Conservation (phyloP, 1,140 invertebrate genomes). For the Argopecten irradians region DNA sequence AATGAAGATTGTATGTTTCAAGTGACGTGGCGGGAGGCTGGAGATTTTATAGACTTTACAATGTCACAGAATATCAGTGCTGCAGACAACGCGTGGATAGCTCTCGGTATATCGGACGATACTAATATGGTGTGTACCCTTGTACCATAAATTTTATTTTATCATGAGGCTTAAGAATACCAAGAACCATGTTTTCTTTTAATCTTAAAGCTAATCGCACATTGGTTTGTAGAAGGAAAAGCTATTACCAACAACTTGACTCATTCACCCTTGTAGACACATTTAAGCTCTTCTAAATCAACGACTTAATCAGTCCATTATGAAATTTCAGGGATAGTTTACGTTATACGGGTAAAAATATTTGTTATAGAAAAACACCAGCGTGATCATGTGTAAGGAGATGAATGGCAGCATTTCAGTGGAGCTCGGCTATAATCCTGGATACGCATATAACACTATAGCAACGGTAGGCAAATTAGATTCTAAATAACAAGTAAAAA, state of each 20-base stretch:
- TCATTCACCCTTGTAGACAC: no score
- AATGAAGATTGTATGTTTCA: neutral
- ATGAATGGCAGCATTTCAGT: neutral
- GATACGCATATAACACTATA: neutral
- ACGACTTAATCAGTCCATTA: no score
- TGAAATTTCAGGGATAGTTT: no score
- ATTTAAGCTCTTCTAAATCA: no score
- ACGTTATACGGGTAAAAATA: no score
- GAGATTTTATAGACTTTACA: neutral
- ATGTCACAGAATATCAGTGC: constrained; percentile 6
- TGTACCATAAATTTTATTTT: no score
- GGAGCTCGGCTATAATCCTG: constrained; percentile 4
- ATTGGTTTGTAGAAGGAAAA: no score
- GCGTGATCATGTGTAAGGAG: neutral
- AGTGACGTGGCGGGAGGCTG: neutral
- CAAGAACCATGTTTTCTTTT: no score
- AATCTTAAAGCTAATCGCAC: no score
- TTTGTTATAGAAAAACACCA: neutral
- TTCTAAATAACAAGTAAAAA: no score
- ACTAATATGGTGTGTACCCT: neutral
- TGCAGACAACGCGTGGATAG: neutral
- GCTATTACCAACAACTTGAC: no score
- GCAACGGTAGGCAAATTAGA: neutral
- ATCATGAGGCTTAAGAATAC: no score
- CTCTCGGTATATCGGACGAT: neutral